Conservation (phyloP, 1,140 invertebrate genomes). For the Drosophila cardini region DNA sequence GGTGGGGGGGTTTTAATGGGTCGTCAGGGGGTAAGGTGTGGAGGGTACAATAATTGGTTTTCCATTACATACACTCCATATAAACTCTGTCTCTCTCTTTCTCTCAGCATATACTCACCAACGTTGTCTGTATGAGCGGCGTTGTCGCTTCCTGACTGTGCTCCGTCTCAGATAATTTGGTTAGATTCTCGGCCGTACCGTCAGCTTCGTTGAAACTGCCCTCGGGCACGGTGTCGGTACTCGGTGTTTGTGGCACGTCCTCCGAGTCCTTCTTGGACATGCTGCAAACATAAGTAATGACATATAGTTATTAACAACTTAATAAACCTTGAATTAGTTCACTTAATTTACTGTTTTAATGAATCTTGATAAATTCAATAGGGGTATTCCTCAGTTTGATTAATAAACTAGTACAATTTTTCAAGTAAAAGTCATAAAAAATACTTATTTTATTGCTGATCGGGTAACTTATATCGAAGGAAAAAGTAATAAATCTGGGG, state of each 20-base stretch:
- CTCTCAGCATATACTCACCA: conserved; percentile 54
- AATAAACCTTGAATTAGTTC: conserved; percentile 20
- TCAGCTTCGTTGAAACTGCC: conserved; percentile 75
- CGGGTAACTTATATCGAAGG: too few species aligned
- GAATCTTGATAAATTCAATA: too few species aligned
- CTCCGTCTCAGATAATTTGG: conserved; percentile 73
- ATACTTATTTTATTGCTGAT: too few species aligned
- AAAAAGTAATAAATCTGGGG: too few species aligned
- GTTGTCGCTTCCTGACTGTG: conserved; percentile 61
- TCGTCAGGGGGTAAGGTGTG: too few species aligned
- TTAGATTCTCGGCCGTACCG: conserved; percentile 74
- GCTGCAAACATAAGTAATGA: conserved; percentile 33
- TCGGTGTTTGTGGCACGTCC: conserved; percentile 77
- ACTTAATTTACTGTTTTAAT: not conserved
- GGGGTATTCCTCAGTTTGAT: too few species aligned
- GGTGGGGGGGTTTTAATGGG: too few species aligned
- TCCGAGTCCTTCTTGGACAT: conserved; percentile 81
- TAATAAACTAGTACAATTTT: too few species aligned
- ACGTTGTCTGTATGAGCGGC: conserved; percentile 78
- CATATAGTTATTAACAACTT: conserved; percentile 24
- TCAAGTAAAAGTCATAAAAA: too few species aligned
- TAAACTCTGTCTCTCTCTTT: not conserved
- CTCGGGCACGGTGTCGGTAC: conserved; percentile 75
- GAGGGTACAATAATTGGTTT: conserved; percentile 61
- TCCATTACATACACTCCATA: conserved; percentile 16